Conservation (phyloP, 2,113 vertebrate genomes). For the Patagioenas fasciata region DNA sequence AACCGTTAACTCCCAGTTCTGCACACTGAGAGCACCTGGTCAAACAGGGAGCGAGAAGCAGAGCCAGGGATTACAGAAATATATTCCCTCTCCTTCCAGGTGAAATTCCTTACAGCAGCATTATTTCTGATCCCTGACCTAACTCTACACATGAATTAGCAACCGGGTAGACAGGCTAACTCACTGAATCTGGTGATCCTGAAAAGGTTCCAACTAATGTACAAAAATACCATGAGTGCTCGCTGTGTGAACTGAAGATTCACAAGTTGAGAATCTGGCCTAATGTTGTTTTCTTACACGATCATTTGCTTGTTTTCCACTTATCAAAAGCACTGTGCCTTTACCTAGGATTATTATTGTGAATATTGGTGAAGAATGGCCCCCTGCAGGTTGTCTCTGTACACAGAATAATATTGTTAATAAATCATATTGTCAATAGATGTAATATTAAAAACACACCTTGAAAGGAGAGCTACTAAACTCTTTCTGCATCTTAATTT, state of each 20-base stretch:
- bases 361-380: background rate
- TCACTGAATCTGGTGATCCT: background rate
- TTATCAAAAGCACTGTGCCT: background rate
- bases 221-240: background rate
- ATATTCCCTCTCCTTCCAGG: background rate
- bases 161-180: background rate
- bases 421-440: background rate
- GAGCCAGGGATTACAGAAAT: background rate
- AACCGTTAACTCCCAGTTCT: accelerated
- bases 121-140: background rate
- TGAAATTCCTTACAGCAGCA: background rate
- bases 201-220: accelerated
- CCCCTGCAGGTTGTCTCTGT: background rate
- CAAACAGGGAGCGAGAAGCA: background rate
- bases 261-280: background rate
- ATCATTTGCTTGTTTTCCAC: background rate
- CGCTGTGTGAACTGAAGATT: background rate
- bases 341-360: background rate
- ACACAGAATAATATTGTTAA: background rate
- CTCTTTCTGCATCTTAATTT: background rate
- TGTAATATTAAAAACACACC: background rate
- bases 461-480: background rate
- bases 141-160: background rate
- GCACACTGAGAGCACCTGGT: background rate
- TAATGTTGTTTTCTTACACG: background rate